Evolutionary conservation across 1,140 invertebrate genomes (phyloP).

Genomic region (Schlechtendalia chinensis): DNA sequence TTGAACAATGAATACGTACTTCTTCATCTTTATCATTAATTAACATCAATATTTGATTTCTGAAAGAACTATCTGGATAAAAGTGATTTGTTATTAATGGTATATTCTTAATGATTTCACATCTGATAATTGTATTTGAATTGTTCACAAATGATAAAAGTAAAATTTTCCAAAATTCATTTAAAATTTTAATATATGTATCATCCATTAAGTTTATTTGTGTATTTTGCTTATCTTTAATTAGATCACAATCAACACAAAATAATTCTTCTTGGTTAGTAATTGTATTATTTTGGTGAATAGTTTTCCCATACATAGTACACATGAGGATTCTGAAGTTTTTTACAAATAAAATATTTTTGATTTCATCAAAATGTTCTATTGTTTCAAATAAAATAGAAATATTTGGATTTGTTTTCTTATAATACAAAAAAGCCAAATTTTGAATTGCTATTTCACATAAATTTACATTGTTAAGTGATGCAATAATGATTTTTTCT

Average conservation of each 20-base stretch:
- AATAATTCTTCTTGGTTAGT: conserved; percentile 24
- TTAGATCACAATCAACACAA: conserved; percentile 30
- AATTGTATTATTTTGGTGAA: conserved; percentile 6
- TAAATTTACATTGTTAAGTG: conserved; percentile 6
- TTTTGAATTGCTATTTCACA: conserved; percentile 21
- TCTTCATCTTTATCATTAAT: conserved; percentile 40
- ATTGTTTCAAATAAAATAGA: conserved; percentile 31
- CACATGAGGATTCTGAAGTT: conserved; percentile 28
- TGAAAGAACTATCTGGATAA: conserved; percentile 32
- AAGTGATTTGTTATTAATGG: conserved; percentile 39
- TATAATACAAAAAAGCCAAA: conserved; percentile 38
- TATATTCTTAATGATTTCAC: conserved; percentile 36
- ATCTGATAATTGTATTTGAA: conserved; percentile 30
- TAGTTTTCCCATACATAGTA: conserved; percentile 36
- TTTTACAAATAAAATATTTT: conserved; percentile 21
- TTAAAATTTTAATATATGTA: not conserved
- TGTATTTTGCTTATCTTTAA: not conserved
- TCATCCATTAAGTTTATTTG: not conserved
- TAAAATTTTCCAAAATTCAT: conserved; percentile 36
- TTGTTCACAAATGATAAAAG: conserved; percentile 35
- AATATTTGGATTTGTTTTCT: conserved; percentile 24
- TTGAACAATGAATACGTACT: conserved; percentile 32
- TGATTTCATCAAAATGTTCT: conserved; percentile 29
- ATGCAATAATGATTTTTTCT: conserved; percentile 27
- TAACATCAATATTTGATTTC: conserved; percentile 26